A percentile compares a stretch with the other conserved stretches of the same genome.
These are phyloP conservation scores for Cyprinodon brontotheroides DNA, from an alignment of 2,113 vertebrate species.

Conservation along the genomic window DNA sequence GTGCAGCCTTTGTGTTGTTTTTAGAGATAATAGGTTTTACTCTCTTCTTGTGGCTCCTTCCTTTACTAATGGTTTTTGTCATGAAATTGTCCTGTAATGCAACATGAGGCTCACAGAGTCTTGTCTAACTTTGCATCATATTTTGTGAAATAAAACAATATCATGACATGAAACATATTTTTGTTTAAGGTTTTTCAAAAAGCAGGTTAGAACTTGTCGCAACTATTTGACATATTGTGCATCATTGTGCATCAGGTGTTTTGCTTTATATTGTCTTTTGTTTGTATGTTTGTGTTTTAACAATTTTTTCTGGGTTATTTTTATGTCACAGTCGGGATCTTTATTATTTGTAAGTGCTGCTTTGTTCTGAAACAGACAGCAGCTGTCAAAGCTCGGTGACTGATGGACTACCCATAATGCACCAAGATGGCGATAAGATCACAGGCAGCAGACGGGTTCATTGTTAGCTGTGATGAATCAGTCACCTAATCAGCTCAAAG, in stretches of 20 bases:
- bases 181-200: too few species aligned
- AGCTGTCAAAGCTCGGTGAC: slow-evolving; percentile 24
- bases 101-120: too few species aligned
- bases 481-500: background rate
- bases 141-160: too few species aligned
- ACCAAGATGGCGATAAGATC: slow-evolving; percentile 34
- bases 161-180: too few species aligned
- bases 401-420: slow-evolving; percentile 35
- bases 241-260: background rate
- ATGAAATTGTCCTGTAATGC: too few species aligned
- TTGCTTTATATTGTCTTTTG: background rate
- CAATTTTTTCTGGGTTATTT: background rate
- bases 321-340: background rate
- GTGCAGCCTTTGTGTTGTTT: too few species aligned
- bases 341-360: background rate
- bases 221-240: background rate
- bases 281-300: background rate
- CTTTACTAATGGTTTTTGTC: too few species aligned
- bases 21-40: too few species aligned
- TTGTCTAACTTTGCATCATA: too few species aligned
- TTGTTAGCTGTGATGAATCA: background rate
- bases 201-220: too few species aligned
- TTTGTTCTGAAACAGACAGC: slow-evolving; percentile 7
- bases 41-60: too few species aligned
- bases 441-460: background rate